These are phyloP conservation scores for Vulpes vulpes DNA, from an alignment of 2,113 vertebrate species.

Conservation along the genomic window DNA sequence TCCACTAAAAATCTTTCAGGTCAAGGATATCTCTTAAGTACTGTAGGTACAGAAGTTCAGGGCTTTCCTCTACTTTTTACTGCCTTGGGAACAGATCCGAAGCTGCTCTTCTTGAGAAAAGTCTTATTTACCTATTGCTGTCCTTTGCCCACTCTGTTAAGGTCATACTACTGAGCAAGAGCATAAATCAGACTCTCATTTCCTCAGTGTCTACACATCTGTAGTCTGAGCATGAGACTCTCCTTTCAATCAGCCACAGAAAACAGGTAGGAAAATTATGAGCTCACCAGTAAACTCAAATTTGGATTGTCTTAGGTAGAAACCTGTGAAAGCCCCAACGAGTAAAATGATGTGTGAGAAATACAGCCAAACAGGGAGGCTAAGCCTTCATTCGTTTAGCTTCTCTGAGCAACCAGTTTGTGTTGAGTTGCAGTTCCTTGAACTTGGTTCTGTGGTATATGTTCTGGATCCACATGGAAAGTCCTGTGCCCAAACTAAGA, in stretches of 20 bases:
- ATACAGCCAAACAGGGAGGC: background rate
- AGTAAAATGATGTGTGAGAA: slow-evolving; percentile 4
- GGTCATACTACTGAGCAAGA: background rate
- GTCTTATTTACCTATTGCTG: background rate
- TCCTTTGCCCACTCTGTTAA: background rate
- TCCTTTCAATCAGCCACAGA: background rate
- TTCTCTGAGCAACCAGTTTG: background rate
- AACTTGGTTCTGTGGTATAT: background rate
- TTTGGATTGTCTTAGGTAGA: slow-evolving; percentile 3
- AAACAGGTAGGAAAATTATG: background rate
- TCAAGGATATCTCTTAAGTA: background rate
- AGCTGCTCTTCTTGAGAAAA: background rate
- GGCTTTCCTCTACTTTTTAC: background rate
- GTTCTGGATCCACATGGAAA: background rate
- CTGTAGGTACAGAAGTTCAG: background rate
- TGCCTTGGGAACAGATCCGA: background rate
- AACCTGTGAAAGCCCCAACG: background rate
- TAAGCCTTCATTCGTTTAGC: background rate
- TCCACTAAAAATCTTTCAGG: background rate
- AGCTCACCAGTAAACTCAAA: background rate
- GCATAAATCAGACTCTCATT: background rate
- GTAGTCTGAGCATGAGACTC: background rate
- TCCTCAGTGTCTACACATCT: background rate
- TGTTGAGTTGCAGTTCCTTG: background rate
- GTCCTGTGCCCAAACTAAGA: background rate